phyloP scores from a whole-genome alignment of 2,113 vertebrate genomes.

The Ivindomyrus marchei region DNA sequence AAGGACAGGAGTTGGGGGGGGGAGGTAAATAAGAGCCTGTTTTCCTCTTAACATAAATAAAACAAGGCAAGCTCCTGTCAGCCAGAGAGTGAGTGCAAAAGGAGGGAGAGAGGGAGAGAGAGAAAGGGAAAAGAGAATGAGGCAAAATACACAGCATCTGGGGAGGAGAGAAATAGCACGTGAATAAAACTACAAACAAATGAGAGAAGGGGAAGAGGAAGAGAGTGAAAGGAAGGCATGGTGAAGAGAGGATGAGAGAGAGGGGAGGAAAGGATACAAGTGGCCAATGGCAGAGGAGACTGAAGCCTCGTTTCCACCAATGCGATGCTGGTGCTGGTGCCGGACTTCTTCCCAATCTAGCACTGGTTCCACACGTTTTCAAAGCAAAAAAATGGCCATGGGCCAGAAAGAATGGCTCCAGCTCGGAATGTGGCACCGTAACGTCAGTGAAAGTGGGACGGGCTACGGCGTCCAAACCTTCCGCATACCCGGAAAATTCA shows the following conservation, averaged over 20 bases:
- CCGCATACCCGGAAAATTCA: no score
- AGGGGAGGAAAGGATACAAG: background rate
- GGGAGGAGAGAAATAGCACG: constrained; percentile 18
- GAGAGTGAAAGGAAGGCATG: background rate
- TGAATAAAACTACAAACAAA: constrained; percentile 36
- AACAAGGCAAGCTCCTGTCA: constrained; percentile 57
- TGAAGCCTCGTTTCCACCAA: no score
- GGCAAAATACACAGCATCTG: constrained; percentile 25
- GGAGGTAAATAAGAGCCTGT: background rate
- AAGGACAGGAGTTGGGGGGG: background rate
- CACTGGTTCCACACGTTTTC: no score
- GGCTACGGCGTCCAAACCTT: no score
- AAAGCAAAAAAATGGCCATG: no score
- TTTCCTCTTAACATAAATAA: constrained; percentile 48
- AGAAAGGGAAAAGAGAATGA: constrained; percentile 17
- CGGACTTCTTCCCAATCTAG: no score
- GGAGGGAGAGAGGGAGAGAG: background rate
- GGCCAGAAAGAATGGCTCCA: no score
- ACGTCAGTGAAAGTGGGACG: no score
- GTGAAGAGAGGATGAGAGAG: background rate
- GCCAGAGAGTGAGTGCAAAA: constrained; percentile 40
- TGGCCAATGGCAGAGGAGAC: background rate
- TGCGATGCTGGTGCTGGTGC: no score
- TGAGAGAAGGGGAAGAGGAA: constrained; percentile 17
- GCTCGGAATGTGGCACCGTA: no score